A percentile compares a stretch with the other conserved stretches of the same genome.
Evolutionary conservation across 2,113 vertebrate genomes (phyloP).

Genomic region (Oceanodroma tethys): DNA sequence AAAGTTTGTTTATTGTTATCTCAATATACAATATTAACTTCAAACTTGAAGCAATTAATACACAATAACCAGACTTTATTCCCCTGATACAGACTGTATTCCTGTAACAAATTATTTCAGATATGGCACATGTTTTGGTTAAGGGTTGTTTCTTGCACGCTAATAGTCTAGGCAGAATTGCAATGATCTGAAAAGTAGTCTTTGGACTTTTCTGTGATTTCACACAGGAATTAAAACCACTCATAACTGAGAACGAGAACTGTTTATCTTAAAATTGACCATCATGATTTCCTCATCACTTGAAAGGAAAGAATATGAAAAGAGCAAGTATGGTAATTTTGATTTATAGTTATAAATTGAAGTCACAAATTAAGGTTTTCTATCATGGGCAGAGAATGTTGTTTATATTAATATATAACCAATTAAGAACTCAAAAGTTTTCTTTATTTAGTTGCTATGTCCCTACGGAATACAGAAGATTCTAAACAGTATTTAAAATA

Average conservation of each 20-base stretch:
- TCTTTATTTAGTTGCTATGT: not conserved
- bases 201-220: not conserved
- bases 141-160: not conserved
- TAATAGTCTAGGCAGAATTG: not conserved
- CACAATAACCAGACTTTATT: not conserved
- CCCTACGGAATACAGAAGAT: not conserved
- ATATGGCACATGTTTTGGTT: not conserved
- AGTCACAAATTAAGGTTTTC: not conserved
- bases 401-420: not conserved
- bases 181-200: not conserved
- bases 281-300: not conserved
- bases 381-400: not conserved
- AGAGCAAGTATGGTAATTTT: not conserved
- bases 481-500: not conserved
- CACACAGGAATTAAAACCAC: not conserved
- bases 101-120: not conserved
- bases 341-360: not conserved
- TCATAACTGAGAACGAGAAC: not conserved
- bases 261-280: not conserved
- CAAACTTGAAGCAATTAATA: not conserved
- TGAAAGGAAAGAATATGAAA: not conserved
- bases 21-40: not conserved
- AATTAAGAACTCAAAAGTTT: not conserved
- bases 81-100: not conserved
- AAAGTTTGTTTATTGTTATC: not conserved